These are phyloP conservation scores for Drosophila parvula DNA, from an alignment of 1,140 invertebrate genomes.

Conservation along the genomic window DNA sequence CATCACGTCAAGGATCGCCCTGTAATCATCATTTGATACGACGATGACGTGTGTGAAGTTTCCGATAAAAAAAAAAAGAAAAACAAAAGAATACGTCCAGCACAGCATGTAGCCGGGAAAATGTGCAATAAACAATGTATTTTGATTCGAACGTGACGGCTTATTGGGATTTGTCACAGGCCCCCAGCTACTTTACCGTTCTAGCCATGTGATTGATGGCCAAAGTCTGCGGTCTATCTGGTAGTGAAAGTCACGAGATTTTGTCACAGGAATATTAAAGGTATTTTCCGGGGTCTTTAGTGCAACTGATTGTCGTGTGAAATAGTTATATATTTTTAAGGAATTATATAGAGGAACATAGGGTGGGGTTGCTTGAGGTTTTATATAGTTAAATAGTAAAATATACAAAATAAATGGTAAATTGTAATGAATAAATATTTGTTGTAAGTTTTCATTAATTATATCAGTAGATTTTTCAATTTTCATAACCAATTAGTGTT, in stretches of 20 bases:
- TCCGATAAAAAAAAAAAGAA: constrained; percentile 37
- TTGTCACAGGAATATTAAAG: constrained; percentile 1
- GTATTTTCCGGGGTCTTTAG: constrained; percentile 13
- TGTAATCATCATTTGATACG: constrained; percentile 38
- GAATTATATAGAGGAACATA: not conserved
- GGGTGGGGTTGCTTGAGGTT: no score
- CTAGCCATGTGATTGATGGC: constrained; percentile 51
- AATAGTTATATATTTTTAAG: not conserved
- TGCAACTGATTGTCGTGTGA: not conserved
- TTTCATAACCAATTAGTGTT: not conserved
- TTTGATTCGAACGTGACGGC: constrained; percentile 57
- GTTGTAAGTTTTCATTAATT: no score
- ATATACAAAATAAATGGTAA: no score
- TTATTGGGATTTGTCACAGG: constrained; percentile 57
- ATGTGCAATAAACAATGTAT: constrained; percentile 56
- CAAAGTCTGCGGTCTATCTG: constrained; percentile 35
- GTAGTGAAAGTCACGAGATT: constrained; percentile 48
- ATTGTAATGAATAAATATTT: no score
- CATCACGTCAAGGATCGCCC: constrained; percentile 44
- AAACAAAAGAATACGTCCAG: not conserved
- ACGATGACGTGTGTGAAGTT: constrained; percentile 40
- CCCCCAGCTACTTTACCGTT: constrained; percentile 37
- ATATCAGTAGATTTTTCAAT: no score
- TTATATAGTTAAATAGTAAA: no score
- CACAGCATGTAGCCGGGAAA: constrained; percentile 14